Conservation (phyloP, 1,140 invertebrate genomes). For the Drosophila novamexicana region DNA sequence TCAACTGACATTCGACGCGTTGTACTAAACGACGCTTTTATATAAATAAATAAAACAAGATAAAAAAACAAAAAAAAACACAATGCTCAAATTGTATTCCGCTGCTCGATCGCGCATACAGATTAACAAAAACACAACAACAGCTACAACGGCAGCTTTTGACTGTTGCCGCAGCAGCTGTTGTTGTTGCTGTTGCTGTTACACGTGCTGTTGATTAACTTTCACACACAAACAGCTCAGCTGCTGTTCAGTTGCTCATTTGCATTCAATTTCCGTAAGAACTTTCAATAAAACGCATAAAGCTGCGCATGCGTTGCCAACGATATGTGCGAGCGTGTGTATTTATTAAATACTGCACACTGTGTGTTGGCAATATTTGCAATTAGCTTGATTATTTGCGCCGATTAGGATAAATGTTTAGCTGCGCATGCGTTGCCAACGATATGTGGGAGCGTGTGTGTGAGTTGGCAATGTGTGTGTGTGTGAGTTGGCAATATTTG, state of each 20-base stretch:
- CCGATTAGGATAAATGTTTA: not conserved
- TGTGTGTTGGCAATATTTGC: slow-evolving; percentile 6
- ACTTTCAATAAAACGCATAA: slow-evolving; percentile 34
- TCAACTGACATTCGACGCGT: slow-evolving; percentile 59
- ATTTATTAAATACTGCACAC: not conserved
- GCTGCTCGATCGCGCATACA: slow-evolving; percentile 30
- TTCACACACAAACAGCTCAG: slow-evolving; percentile 63
- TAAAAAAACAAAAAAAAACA: not conserved
- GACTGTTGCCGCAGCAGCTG: not conserved
- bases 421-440: too few relatives aligned
- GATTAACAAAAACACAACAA: slow-evolving; percentile 20
- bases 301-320: slow-evolving; percentile 16
- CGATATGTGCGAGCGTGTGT: not conserved
- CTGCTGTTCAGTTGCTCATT: slow-evolving; percentile 13
- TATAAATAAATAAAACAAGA: slow-evolving; percentile 11
- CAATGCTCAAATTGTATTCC: slow-evolving; percentile 15
- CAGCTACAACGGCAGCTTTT: not conserved
- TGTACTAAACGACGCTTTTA: slow-evolving; percentile 18
- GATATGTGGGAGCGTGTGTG: too few relatives aligned
- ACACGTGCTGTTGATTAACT: slow-evolving; percentile 81
- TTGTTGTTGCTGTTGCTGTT: slow-evolving; percentile 43
- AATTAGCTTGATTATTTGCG: not conserved
- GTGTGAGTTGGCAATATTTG: slow-evolving; percentile 4
- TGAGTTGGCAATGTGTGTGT: too few relatives aligned
- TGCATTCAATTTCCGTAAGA: slow-evolving; percentile 38